phyloP scores from a whole-genome alignment of 2,797 vertebrate species.

The Microhierax caerulescens region DNA sequence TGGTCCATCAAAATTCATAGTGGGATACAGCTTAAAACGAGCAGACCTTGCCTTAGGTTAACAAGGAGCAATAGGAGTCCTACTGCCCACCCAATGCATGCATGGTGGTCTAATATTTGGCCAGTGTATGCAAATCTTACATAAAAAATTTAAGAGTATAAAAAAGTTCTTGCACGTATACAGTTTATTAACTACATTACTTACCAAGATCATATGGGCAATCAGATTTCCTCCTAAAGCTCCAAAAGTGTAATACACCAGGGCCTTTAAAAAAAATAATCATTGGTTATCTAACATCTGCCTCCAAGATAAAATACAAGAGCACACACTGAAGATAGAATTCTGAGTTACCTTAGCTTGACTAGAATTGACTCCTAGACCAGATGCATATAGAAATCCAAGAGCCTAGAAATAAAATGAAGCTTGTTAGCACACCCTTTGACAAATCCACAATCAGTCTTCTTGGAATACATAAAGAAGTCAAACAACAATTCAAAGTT shows the following conservation, averaged over 20 bases:
- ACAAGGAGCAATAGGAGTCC: background rate
- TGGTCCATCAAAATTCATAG: background rate
- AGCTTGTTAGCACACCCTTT: background rate
- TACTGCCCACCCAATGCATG: background rate
- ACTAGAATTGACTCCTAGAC: slow-evolving; percentile 95
- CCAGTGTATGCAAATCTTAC: background rate
- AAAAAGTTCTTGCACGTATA: background rate
- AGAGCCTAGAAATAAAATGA: slow-evolving; percentile 83
- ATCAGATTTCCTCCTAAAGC: slow-evolving; percentile 95
- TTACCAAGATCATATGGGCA: slow-evolving; percentile 97
- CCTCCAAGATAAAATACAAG: background rate
- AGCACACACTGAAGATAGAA: background rate
- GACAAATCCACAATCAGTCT: background rate
- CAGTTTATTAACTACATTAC: slow-evolving; percentile 38
- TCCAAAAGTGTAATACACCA: slow-evolving; percentile 97
- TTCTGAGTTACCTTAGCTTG: slow-evolving; percentile 90
- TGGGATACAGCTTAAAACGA: background rate
- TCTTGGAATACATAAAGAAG: background rate
- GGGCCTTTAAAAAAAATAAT: slow-evolving; percentile 79
- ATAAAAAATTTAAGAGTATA: background rate
- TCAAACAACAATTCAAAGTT: background rate
- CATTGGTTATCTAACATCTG: background rate
- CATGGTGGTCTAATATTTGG: background rate
- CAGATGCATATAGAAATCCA: slow-evolving; percentile 95
- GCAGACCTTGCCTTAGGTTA: background rate